Evolutionary conservation across 2,888 invertebrate species (phyloP).

Genomic region (Lepetodrilus schrolli): DNA sequence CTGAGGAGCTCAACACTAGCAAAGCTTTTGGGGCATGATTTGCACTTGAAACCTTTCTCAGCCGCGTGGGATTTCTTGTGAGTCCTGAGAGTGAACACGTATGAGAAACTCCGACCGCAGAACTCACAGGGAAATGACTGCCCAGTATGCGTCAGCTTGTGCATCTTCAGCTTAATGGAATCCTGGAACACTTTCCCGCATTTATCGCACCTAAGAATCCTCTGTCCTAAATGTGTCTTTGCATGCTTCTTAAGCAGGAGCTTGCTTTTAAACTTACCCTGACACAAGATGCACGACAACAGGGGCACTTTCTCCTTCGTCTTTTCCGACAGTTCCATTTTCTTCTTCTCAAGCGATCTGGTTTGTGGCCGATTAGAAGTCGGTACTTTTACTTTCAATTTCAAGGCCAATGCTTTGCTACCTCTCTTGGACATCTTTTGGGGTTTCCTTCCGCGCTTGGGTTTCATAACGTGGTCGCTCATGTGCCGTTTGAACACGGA

Average conservation of each 20-base stretch:
- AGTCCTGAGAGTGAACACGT: background rate
- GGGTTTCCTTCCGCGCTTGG: background rate
- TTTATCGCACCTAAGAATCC: constrained; percentile 9
- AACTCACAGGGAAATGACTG: background rate
- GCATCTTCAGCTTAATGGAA: constrained; percentile 21
- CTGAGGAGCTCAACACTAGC: background rate
- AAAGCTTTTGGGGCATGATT: constrained; percentile 20
- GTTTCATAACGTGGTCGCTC: background rate
- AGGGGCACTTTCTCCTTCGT: background rate
- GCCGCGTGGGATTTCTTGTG: background rate
- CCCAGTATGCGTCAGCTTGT: background rate
- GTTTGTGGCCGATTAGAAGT: background rate
- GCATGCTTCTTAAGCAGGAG: background rate
- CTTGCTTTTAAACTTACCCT: background rate
- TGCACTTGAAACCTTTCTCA: constrained; percentile 4
- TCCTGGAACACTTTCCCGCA: constrained; percentile 15
- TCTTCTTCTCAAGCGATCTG: background rate
- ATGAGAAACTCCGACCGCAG: background rate
- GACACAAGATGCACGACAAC: background rate
- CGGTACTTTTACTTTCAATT: background rate
- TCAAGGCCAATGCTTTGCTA: background rate
- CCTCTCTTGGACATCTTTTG: background rate
- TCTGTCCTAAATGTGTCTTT: constrained; percentile 13
- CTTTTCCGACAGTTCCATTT: background rate
- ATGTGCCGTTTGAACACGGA: background rate